Evolutionary conservation across 2,888 invertebrate genomes (phyloP).

Genomic region (Microplitis manilae): DNA sequence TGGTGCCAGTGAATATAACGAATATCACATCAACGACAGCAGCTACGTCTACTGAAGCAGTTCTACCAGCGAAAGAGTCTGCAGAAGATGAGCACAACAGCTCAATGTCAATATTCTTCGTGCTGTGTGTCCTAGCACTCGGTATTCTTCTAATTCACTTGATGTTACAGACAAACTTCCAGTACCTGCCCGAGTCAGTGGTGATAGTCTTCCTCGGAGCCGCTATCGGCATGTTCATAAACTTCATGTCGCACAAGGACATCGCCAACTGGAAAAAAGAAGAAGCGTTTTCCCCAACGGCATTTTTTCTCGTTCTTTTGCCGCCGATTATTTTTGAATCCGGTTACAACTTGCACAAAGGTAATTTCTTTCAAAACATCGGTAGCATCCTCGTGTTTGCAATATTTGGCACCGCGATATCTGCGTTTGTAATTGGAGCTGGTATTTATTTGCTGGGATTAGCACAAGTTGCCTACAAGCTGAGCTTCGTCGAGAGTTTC

Average conservation of each 20-base stretch:
- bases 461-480: conserved; percentile 90
- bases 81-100: conserved; percentile 97
- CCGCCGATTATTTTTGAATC: conserved; percentile 99
- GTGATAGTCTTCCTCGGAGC: conserved; percentile 97
- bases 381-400: conserved; percentile 99
- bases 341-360: conserved; percentile 98
- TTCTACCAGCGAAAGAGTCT: conserved; percentile 89
- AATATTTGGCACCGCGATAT: conserved; percentile 96
- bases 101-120: conserved; percentile 98
- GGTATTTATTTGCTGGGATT: conserved; percentile 95
- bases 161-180: conserved; percentile 95
- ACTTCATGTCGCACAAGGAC: conserved; percentile 89
- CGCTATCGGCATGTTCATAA: conserved; percentile 91
- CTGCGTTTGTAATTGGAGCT: conserved; percentile 96
- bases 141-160: conserved; percentile 95
- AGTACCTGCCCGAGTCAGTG: conserved; percentile 97
- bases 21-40: conserved; percentile 70
- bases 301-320: conserved; percentile 95
- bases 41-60: conserved; percentile 79
- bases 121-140: conserved; percentile 93
- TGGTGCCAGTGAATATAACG: conserved; percentile 7
- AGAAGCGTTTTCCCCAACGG: conserved; percentile 98
- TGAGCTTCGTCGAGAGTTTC: conserved; percentile 97
- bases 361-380: conserved; percentile 96
- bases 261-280: conserved; percentile 97